Conservation (phyloP, 2,888 invertebrate genomes). For the Napeogenes sylphis region DNA sequence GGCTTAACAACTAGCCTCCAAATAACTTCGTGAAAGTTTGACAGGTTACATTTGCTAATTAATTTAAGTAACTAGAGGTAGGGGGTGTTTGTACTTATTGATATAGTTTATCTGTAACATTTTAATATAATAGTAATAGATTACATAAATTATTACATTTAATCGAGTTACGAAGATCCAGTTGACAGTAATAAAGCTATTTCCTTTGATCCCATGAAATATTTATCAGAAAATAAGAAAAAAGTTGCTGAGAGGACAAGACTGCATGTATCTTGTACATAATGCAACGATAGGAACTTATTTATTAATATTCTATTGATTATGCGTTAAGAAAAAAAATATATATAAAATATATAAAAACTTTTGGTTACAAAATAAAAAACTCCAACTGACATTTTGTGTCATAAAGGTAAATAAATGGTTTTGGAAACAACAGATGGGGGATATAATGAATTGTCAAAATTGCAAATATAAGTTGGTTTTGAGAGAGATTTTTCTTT, state of each 20-base stretch:
- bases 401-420: too few relatives aligned
- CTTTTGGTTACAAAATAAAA: too few relatives aligned
- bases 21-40: conserved; percentile 1
- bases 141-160: not conserved
- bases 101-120: not conserved
- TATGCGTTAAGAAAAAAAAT: too few relatives aligned
- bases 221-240: not conserved
- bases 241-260: not conserved
- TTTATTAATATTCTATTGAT: too few relatives aligned
- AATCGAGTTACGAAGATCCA: not conserved
- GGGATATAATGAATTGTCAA: too few relatives aligned
- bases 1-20: not conserved
- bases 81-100: not conserved
- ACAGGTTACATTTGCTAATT: conserved; percentile 1
- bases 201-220: not conserved
- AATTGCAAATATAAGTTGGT: too few relatives aligned
- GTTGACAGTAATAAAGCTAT: not conserved
- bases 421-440: too few relatives aligned
- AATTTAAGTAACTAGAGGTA: too few relatives aligned
- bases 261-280: not conserved
- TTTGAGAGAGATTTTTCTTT: too few relatives aligned
- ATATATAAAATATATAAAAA: too few relatives aligned
- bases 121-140: not conserved
- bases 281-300: not conserved
- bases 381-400: too few relatives aligned